phyloP scores from a whole-genome alignment of 2,888 invertebrate species.

The Anoncus sp. region DNA sequence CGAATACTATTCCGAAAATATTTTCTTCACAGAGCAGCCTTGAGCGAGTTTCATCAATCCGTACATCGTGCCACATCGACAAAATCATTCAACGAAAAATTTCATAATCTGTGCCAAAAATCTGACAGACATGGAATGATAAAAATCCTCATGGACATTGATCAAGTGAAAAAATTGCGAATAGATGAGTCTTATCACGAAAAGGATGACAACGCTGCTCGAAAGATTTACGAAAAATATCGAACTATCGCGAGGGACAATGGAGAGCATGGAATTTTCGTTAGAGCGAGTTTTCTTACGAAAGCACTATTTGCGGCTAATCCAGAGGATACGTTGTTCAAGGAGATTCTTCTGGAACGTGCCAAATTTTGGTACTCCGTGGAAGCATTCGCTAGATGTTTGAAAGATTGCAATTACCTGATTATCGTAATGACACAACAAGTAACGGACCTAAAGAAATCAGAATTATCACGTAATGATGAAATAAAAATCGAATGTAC shows the following conservation, averaged over 20 bases:
- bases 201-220: constrained; percentile 73
- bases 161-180: constrained; percentile 65
- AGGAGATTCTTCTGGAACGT: constrained; percentile 72
- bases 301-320: constrained; percentile 75
- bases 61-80: constrained; percentile 65
- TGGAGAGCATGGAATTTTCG: constrained; percentile 10
- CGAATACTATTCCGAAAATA: background rate
- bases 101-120: constrained; percentile 34
- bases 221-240: constrained; percentile 64
- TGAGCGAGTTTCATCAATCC: constrained; percentile 66
- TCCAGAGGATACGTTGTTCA: constrained; percentile 64
- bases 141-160: constrained; percentile 69
- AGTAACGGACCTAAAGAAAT: background rate
- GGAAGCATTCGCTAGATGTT: constrained; percentile 69
- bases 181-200: constrained; percentile 68
- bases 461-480: constrained; percentile 47
- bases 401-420: constrained; percentile 74
- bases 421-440: constrained; percentile 58
- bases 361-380: constrained; percentile 69
- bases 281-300: constrained; percentile 66
- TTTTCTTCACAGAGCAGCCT: constrained; percentile 43
- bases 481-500: constrained; percentile 70
- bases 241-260: constrained; percentile 30
- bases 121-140: constrained; percentile 74
- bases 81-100: constrained; percentile 41